Conservation (phyloP, 2,113 vertebrate genomes). For the Syrrhaptes paradoxus region DNA sequence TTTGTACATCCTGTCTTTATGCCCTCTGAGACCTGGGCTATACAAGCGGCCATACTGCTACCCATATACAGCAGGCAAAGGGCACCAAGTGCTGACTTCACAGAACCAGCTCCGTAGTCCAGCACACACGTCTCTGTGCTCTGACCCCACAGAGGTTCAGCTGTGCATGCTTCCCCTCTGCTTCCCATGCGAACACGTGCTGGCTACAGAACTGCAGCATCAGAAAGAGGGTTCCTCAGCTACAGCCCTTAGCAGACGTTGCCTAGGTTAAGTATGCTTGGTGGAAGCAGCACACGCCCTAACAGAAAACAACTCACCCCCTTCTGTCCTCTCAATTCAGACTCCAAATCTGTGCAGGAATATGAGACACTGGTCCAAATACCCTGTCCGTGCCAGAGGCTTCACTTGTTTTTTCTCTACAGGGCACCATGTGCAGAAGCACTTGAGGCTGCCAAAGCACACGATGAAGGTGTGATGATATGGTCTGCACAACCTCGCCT, state of each 20-base stretch:
- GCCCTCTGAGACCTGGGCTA: background rate
- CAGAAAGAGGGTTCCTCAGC: background rate
- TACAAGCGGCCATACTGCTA: background rate
- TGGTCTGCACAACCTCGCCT: rapidly evolving
- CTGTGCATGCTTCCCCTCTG: background rate
- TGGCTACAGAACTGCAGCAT: background rate
- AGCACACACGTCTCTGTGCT: background rate
- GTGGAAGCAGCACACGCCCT: background rate
- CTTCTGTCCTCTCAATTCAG: background rate
- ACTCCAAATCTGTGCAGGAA: background rate
- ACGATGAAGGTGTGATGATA: background rate
- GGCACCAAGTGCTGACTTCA: background rate
- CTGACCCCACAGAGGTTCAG: background rate
- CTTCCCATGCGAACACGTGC: background rate
- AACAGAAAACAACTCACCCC: background rate
- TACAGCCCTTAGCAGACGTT: background rate
- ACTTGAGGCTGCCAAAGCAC: background rate
- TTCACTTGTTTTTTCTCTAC: background rate
- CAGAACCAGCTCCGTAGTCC: background rate
- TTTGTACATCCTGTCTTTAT: background rate
- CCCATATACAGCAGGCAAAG: background rate
- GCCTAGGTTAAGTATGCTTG: background rate
- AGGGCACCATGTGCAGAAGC: background rate
- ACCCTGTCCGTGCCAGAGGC: background rate
- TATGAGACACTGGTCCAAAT: background rate